A percentile compares a stretch with the other conserved stretches of the same genome.
Conservation (phyloP, 1,140 invertebrate species). For the Drosophila kikkawai region DNA sequence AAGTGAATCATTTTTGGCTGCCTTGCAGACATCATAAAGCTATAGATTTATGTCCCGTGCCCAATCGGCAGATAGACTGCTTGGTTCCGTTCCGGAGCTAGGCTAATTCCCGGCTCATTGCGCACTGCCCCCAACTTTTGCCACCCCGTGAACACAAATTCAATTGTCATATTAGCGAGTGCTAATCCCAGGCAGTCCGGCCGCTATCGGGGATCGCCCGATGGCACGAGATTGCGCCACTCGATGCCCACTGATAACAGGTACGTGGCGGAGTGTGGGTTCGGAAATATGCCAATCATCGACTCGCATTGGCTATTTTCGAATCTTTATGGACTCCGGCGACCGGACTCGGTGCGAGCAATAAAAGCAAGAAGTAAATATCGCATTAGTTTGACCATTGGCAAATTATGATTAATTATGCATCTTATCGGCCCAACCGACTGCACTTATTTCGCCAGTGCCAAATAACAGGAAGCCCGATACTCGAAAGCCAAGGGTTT, state of each 20-base stretch:
- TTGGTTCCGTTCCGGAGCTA: constrained; percentile 27
- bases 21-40: not conserved
- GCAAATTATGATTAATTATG: constrained; percentile 54
- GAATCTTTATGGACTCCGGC: constrained; percentile 33
- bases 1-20: not conserved
- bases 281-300: constrained; percentile 39
- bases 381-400: constrained; percentile 16
- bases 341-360: constrained; percentile 9
- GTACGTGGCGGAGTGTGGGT: constrained; percentile 35
- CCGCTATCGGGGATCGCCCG: constrained; percentile 22
- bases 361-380: constrained; percentile 37
- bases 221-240: constrained; percentile 39
- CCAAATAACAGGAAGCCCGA: constrained; percentile 49
- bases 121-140: constrained; percentile 22
- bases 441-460: constrained; percentile 37
- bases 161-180: constrained; percentile 58
- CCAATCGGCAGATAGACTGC: constrained; percentile 2
- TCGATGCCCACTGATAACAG: constrained; percentile 57
- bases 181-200: constrained; percentile 31
- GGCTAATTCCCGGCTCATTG: constrained; percentile 44
- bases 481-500: constrained; percentile 26
- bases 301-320: constrained; percentile 22
- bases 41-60: not conserved
- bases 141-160: constrained; percentile 9
- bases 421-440: constrained; percentile 34